Conservation (phyloP, 2,113 vertebrate genomes). For the Plecotus auritus region DNA sequence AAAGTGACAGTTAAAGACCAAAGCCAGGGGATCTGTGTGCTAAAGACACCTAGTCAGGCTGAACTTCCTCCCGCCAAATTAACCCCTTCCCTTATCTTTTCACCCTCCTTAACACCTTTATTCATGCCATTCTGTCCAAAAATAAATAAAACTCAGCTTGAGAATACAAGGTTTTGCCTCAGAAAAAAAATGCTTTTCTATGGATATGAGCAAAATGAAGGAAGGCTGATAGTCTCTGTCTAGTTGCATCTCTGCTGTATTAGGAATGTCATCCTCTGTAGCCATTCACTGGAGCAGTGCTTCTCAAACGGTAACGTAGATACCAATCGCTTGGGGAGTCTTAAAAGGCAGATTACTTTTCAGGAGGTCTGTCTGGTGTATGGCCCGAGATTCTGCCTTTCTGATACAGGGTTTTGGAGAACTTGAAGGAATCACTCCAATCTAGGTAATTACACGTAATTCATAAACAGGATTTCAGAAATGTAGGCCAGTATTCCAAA, state of each 20-base stretch:
- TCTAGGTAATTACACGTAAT: neutral
- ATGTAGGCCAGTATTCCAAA: neutral
- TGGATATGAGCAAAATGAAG: neutral
- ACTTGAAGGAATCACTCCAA: neutral
- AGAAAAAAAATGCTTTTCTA: neutral
- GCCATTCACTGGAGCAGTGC: neutral
- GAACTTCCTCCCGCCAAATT: constrained; percentile 46
- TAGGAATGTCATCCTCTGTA: neutral
- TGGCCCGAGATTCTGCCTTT: neutral
- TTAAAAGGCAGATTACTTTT: neutral
- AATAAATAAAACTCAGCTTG: neutral
- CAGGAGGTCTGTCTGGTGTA: neutral
- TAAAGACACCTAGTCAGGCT: constrained; percentile 55
- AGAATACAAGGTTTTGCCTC: neutral
- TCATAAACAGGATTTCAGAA: neutral
- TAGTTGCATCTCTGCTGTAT: neutral
- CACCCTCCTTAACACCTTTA: neutral
- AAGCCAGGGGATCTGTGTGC: constrained; percentile 11
- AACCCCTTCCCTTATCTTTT: neutral
- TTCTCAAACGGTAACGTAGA: neutral
- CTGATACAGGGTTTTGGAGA: neutral
- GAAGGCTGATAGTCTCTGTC: neutral
- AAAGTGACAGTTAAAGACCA: constrained; percentile 57
- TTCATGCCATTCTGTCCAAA: neutral
- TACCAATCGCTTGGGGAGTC: neutral